phyloP scores from a whole-genome alignment of 1,140 invertebrate species.

The Anagrus nilaparvatae region DNA sequence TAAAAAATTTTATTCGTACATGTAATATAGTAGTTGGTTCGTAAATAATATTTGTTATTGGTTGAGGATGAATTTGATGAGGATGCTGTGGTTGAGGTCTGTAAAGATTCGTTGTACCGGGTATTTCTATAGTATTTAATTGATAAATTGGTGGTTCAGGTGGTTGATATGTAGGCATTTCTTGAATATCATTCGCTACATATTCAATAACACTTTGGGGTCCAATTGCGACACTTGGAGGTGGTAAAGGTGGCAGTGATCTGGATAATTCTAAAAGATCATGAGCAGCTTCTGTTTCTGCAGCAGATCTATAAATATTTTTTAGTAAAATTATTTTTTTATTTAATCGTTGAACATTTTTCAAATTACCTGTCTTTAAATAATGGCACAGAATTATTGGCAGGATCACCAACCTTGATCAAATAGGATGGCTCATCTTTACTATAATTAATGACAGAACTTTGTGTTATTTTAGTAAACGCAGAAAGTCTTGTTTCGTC shows the following conservation, averaged over 20 bases:
- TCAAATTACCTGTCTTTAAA: constrained; percentile 11
- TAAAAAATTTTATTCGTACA: constrained; percentile 20
- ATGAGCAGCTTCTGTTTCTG: constrained; percentile 76
- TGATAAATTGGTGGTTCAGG: constrained; percentile 36
- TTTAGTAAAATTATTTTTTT: neutral
- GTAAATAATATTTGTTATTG: constrained; percentile 33
- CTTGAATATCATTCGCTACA: constrained; percentile 38
- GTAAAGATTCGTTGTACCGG: constrained; percentile 18
- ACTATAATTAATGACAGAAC: too few species aligned
- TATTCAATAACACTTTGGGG: constrained; percentile 39
- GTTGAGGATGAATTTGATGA: constrained; percentile 24
- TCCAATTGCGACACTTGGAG: constrained; percentile 47
- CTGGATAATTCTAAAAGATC: constrained; percentile 73
- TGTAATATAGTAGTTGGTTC: constrained; percentile 29
- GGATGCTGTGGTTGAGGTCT: constrained; percentile 21
- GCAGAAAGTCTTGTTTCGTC: too few species aligned
- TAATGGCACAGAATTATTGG: too few species aligned
- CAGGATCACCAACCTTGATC: too few species aligned
- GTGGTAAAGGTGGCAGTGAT: constrained; percentile 62
- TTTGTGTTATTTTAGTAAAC: too few species aligned
- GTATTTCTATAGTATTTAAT: constrained; percentile 32
- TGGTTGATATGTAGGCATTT: constrained; percentile 39
- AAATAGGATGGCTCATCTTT: too few species aligned
- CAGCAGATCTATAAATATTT: constrained; percentile 47
- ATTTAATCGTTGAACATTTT: neutral